Evolutionary conservation across 2,113 vertebrate genomes (phyloP).

Genomic region (Myiopsitta monachus): DNA sequence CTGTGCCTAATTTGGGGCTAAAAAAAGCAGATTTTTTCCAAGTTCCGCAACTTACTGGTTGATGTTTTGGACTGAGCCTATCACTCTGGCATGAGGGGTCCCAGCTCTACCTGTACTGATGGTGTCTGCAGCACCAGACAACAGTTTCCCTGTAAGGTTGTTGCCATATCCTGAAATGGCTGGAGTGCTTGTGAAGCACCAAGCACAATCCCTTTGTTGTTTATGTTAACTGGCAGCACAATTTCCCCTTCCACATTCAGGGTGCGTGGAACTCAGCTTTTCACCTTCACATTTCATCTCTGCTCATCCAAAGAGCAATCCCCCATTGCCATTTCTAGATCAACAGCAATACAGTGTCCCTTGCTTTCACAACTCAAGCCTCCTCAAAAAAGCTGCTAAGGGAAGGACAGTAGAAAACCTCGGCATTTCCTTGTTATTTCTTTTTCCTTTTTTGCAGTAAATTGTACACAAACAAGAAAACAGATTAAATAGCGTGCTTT

Average conservation of each 20-base stretch:
- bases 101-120: neutral
- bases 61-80: neutral
- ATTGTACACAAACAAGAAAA: neutral
- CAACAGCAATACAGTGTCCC: neutral
- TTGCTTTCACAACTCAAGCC: neutral
- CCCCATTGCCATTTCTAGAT: fast-evolving
- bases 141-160: neutral
- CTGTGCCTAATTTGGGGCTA: neutral
- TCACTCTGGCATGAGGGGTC: neutral
- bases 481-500: constrained; percentile 2
- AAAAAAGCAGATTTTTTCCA: neutral
- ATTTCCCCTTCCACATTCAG: neutral
- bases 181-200: neutral
- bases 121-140: neutral
- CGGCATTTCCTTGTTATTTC: neutral
- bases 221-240: neutral
- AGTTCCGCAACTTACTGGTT: neutral
- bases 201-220: neutral
- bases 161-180: neutral
- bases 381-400: neutral
- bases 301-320: neutral
- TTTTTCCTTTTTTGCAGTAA: neutral
- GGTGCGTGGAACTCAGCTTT: neutral
- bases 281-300: neutral
- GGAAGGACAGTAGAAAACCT: neutral